Conservation (phyloP, 2,888 invertebrate species). For the Tachystola acroxantha region DNA sequence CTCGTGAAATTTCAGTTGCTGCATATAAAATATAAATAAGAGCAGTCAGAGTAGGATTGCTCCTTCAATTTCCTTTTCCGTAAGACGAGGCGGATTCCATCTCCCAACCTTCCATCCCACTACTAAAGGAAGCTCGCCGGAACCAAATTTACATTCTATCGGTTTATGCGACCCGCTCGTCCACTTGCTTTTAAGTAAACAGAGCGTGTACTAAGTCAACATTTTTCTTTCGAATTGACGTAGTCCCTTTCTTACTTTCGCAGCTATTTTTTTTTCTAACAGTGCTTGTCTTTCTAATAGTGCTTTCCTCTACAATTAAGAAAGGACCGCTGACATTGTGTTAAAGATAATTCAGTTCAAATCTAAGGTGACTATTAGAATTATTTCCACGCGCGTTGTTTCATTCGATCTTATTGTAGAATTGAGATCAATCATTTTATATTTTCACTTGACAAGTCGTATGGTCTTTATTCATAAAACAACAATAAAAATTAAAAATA, state of each 20-base stretch:
- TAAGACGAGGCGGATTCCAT: conserved; percentile 28
- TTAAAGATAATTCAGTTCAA: too few species aligned
- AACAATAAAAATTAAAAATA: too few species aligned
- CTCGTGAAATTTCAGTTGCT: conserved; percentile 3
- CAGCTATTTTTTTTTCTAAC: not conserved
- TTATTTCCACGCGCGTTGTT: too few species aligned
- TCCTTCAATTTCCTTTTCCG: conserved; percentile 45
- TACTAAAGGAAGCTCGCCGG: conserved; percentile 15
- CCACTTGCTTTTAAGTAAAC: conserved; percentile 33
- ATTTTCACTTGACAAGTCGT: too few species aligned
- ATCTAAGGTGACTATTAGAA: too few species aligned
- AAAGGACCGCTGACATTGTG: too few species aligned
- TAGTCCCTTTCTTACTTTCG: conserved; percentile 1
- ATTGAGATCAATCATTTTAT: too few species aligned
- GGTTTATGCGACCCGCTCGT: conserved; percentile 33
- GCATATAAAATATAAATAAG: conserved; percentile 32
- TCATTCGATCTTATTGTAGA: too few species aligned
- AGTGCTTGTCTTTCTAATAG: too few species aligned
- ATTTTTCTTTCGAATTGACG: conserved; percentile 33
- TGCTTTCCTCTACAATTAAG: too few species aligned
- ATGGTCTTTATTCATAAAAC: too few species aligned
- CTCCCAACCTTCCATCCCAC: not conserved
- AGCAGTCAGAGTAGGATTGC: conserved; percentile 39
- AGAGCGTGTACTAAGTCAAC: conserved; percentile 36
- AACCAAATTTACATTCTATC: conserved; percentile 56